Evolutionary conservation across 2,113 vertebrate genomes (phyloP).

Genomic region (Tympanuchus pallidicinctus): DNA sequence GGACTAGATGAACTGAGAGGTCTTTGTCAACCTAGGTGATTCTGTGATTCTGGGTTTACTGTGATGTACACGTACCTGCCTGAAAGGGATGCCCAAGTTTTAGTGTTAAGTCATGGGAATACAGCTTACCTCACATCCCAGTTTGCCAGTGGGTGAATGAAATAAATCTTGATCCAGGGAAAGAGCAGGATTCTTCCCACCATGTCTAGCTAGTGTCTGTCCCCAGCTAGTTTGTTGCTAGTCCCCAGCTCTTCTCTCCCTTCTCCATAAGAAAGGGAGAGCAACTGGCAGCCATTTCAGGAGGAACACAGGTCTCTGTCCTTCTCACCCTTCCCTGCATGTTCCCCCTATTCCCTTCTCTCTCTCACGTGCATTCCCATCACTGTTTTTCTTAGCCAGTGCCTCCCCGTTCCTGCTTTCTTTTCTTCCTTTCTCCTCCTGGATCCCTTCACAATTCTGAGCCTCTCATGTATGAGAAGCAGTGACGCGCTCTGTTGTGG

Average conservation of each 20-base stretch:
- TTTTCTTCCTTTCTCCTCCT: neutral
- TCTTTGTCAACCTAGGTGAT: too few species aligned
- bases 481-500: conserved; percentile 51
- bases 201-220: neutral
- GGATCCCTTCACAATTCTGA: conserved; percentile 14
- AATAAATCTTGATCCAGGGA: neutral
- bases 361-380: neutral
- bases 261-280: neutral
- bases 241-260: neutral
- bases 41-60: neutral
- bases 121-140: neutral
- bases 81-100: neutral
- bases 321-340: neutral
- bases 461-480: neutral
- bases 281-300: neutral
- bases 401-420: neutral
- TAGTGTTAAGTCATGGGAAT: neutral
- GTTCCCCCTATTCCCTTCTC: neutral
- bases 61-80: neutral
- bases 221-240: neutral
- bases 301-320: neutral
- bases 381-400: neutral
- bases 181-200: neutral
- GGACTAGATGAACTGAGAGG: too few species aligned
- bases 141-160: neutral